Base-by-base conservation (phyloP, 2,888 invertebrate genomes). In the Tortricodes alternella region DNA sequence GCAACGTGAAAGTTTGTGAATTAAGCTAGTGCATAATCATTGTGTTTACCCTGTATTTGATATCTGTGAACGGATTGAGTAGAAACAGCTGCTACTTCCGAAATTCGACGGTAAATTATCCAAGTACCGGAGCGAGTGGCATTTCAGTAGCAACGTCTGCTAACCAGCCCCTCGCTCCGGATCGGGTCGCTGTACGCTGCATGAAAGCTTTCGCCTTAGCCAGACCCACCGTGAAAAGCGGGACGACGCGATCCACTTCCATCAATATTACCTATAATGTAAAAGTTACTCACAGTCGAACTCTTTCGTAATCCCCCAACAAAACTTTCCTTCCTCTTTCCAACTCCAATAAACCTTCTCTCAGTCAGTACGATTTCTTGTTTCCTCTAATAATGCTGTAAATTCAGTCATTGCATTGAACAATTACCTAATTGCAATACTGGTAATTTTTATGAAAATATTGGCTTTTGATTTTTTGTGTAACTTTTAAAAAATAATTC, bases 1-100 rank as follows among this genome's bases (percentile, higher is more conserved):
- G 68, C 70, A 61, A 77, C 81, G 87, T 89, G 88, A 85, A 87
- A 88, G 83, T 90, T 89, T 80, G 89, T 89, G 89, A 80, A 75
- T 71, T 71, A 80, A 76, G 73, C 71, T 81, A 78, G 87, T 88
- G 86, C 70, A 73, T 71, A 78, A 72, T 70, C 61, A 69, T 71
- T 70, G 77, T 79, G 77, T 62, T 68, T 73, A 68, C 64, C 63
- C 65, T 60, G 53, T 53, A 34, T 41, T 78, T 69, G 69, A 73
- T 73, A 70, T 77, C 74, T 73, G 78, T 83, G 84, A 68, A 74
- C 71, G 76, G 70, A 76, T 76, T 55, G 58, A 46, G 41, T 76
- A 68, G 63, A 64, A 71, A 71, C 74, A 68, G 59, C 73, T 72
- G 72, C 80, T 78, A 80, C 81, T 88, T 90, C 86, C 86, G 87